Evolutionary conservation across 2,797 vertebrate genomes (phyloP).

Genomic region (Protonibea diacanthus): DNA sequence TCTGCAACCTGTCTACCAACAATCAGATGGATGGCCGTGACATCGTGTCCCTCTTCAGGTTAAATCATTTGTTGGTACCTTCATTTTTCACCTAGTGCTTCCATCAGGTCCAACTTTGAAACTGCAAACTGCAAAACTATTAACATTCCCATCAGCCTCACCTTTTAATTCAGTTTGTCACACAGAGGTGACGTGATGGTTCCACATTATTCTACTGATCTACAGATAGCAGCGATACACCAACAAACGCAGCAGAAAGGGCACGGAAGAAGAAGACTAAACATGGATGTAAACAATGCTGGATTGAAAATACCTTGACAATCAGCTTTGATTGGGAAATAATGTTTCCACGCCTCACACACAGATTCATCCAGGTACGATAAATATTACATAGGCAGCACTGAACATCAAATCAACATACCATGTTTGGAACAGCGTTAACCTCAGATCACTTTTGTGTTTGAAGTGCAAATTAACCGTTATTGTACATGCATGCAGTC

Average conservation of each 20-base stretch:
- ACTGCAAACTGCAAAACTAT: too few species aligned
- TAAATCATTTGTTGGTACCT: too few species aligned
- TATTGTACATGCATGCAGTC: neutral
- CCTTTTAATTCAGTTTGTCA: neutral
- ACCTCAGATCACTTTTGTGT: neutral
- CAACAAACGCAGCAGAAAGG: neutral
- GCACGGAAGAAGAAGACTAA: neutral
- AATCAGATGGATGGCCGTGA: too few species aligned
- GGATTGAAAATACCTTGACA: neutral
- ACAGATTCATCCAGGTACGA: neutral
- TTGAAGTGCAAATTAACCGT: constrained; percentile 12
- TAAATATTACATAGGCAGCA: neutral
- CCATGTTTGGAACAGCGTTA: neutral
- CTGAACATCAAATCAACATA: too few species aligned
- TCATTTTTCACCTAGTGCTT: too few species aligned
- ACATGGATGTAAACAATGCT: neutral
- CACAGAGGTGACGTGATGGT: too few species aligned
- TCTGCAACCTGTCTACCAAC: too few species aligned
- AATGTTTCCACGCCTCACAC: neutral
- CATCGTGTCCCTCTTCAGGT: too few species aligned
- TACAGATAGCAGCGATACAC: neutral
- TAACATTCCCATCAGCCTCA: too few species aligned
- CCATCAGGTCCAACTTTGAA: too few species aligned
- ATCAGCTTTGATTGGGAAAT: neutral
- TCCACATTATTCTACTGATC: neutral